These are phyloP conservation scores for Petrolisthes cinctipes DNA, from an alignment of 2,888 invertebrate species.

Conservation along the genomic window DNA sequence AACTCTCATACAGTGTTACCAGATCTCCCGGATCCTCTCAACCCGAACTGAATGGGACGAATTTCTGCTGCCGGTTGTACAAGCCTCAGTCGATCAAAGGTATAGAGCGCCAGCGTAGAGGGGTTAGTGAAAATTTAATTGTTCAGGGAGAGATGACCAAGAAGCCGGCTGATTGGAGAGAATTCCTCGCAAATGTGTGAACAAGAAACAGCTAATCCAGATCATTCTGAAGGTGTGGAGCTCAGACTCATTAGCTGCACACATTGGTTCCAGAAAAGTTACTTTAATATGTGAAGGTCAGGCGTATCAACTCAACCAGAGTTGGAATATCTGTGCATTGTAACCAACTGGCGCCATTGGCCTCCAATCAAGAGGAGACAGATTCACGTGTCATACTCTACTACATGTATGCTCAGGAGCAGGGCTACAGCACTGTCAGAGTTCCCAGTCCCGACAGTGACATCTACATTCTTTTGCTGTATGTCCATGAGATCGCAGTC, in stretches of 20 bases:
- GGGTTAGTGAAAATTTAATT: neutral
- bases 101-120: neutral
- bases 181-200: neutral
- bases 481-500: neutral
- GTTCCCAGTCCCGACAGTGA: slow-evolving; percentile 16
- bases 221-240: neutral
- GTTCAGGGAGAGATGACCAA: neutral
- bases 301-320: slow-evolving; percentile 6
- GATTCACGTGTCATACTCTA: neutral
- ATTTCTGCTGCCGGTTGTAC: too few species aligned
- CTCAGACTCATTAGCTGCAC: neutral
- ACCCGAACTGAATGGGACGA: too few species aligned
- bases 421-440: neutral
- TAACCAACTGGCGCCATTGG: neutral
- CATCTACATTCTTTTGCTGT: neutral
- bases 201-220: slow-evolving; percentile 6
- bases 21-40: too few species aligned
- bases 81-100: neutral
- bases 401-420: neutral
- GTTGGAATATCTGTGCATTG: neutral
- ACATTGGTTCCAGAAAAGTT: neutral
- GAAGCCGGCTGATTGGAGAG: neutral
- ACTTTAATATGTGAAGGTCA: neutral
- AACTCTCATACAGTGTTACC: too few species aligned
- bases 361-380: neutral